Percentiles rank a stretch among this genome's conserved stretches.
phyloP scores from a whole-genome alignment of 2,888 invertebrate genomes.

The Campoletis raptor region DNA sequence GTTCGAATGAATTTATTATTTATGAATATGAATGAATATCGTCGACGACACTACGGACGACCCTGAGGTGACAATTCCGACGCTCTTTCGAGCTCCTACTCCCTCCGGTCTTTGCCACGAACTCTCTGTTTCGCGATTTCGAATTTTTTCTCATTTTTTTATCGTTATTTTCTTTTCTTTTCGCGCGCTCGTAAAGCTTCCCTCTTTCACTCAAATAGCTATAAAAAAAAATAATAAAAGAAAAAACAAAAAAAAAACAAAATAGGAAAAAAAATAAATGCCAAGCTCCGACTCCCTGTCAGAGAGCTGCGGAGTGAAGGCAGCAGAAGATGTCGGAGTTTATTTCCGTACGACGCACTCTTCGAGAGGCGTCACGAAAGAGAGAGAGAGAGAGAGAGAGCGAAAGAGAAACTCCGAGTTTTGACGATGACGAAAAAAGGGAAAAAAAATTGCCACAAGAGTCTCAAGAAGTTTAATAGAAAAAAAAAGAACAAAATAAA shows the following conservation, averaged over 20 bases:
- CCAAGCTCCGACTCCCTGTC: constrained; percentile 14
- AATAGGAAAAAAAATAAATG: constrained; percentile 11
- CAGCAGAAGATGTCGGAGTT: constrained; percentile 56
- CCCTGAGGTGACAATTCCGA: constrained; percentile 15
- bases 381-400: constrained; percentile 45
- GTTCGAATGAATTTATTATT: neutral
- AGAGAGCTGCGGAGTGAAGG: constrained; percentile 42
- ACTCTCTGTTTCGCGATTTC: constrained; percentile 56
- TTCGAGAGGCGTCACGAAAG: constrained; percentile 48
- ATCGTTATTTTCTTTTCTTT: neutral
- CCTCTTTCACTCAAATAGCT: constrained; percentile 23
- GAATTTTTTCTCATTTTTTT: constrained; percentile 41
- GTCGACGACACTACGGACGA: constrained; percentile 22
- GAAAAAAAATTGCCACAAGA: neutral
- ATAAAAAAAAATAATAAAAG: constrained; percentile 19
- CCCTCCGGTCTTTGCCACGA: constrained; percentile 41
- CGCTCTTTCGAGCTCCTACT: constrained; percentile 50
- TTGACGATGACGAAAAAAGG: constrained; percentile 53
- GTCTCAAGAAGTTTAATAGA: constrained; percentile 23
- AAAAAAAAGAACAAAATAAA: neutral
- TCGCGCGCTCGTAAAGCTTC: constrained; percentile 26
- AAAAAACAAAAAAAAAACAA: constrained; percentile 25
- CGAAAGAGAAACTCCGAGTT: constrained; percentile 33
- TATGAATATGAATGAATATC: constrained; percentile 7
- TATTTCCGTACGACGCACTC: constrained; percentile 66